Evolutionary conservation across 2,888 invertebrate genomes (phyloP), one percentile per base, ranked within the genome.

Genomic region (Pammene fasciana): DNA sequence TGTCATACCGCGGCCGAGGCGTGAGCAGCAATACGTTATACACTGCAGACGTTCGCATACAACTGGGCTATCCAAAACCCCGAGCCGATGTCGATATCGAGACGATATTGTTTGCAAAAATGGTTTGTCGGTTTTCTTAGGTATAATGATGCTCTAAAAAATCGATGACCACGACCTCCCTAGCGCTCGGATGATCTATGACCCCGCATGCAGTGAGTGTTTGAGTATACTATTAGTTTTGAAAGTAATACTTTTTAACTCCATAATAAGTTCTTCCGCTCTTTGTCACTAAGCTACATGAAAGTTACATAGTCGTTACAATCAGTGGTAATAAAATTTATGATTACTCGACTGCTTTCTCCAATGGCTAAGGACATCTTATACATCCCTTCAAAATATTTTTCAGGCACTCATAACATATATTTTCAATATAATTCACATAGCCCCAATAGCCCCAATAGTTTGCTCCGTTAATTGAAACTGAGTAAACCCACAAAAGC

Each of bases 401-500:
- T n/a, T 38, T 38, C 38, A 9, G 9, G 7, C 0, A 9, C 9
- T 38, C 1, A 3, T 0, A 43, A 43, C 4, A 11, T 41, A 8
- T 9, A 9, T 41, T 41, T 41, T 41, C 72, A 74, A 34, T 74
- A 76, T 75, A n/a, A 74, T 78, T 78, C 71, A 76, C 75, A 74
- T 73, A 78, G 75, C 74, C 76, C 76, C 76, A 79, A 74, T 73
- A 78, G 75, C 74, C 76, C 76, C 76, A 79, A 78, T 81, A 81
- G 76, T 73, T 72, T 73, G 75, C 68, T 72, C 72, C 60, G 62
- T 64, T 71, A 75, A 83, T 86, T 86, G 85, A 85, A 82, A 82
- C 82, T 77, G 81, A 83, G 84, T 81, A 82, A 85, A 83, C 85
- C 82, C 80, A 67, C 82, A 79, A 77, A 80, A 79, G 78, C 85